Percentiles rank a stretch among this genome's conserved stretches.
Evolutionary conservation across 2,888 invertebrate genomes (phyloP).

Genomic region (Phaonia tiefii): DNA sequence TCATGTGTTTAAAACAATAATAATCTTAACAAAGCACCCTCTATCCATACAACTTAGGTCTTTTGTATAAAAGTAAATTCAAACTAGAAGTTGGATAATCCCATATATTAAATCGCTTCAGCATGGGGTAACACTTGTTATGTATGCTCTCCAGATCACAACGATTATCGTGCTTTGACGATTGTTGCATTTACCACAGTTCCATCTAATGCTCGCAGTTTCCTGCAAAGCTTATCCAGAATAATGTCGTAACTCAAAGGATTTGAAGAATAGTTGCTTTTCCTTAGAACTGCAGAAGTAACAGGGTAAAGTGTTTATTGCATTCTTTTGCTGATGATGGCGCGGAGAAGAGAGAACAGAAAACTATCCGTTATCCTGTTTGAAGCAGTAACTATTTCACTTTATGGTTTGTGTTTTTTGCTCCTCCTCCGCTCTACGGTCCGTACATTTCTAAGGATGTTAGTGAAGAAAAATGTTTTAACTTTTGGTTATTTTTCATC

Average conservation of each 20-base stretch:
- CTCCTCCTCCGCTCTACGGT: neutral
- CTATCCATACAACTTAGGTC: no score
- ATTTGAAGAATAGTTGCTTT: neutral
- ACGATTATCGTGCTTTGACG: neutral
- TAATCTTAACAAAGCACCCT: no score
- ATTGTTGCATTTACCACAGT: neutral
- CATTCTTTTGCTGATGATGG: neutral
- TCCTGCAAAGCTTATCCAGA: neutral
- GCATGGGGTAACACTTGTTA: neutral
- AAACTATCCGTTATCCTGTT: conserved; percentile 17
- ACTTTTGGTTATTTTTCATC: conserved; percentile 57
- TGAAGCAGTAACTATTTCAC: conserved; percentile 16
- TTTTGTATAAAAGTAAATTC: neutral
- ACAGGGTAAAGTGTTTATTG: conserved; percentile 22
- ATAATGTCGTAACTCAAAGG: neutral
- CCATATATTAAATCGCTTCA: neutral
- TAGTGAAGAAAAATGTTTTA: conserved; percentile 46
- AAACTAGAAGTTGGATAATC: neutral
- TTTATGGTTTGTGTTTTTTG: conserved; percentile 13
- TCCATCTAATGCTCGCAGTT: neutral
- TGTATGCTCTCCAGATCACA: neutral
- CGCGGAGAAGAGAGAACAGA: neutral
- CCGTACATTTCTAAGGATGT: conserved; percentile 50
- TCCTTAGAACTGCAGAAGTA: conserved; percentile 2
- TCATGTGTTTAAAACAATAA: no score